Evolutionary conservation across 2,797 vertebrate genomes (phyloP).

Genomic region (Nasua narica): DNA sequence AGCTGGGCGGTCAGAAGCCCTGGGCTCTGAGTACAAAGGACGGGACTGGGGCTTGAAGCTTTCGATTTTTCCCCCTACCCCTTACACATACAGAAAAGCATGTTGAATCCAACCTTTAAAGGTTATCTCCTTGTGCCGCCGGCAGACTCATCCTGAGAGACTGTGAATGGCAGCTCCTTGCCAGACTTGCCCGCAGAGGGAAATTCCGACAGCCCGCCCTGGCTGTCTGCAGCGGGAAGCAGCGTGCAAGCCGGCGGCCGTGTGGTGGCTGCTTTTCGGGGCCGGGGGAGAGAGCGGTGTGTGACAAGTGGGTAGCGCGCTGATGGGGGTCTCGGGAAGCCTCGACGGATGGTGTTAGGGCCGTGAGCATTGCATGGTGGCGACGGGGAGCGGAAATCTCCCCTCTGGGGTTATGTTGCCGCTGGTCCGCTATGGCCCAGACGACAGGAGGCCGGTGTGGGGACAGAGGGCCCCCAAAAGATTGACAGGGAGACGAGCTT

Average conservation of each 20-base stretch:
- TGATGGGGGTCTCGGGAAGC: not conserved
- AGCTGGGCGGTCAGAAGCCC: not conserved
- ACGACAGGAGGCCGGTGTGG: not conserved
- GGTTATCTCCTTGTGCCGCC: conserved; percentile 24
- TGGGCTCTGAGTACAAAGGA: not conserved
- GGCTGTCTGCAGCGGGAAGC: not conserved
- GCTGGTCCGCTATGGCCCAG: not conserved
- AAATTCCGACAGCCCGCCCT: conserved; percentile 34
- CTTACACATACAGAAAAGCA: not conserved
- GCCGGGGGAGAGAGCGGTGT: not conserved
- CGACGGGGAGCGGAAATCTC: not conserved
- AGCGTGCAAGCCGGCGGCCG: not conserved
- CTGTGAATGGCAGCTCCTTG: conserved; percentile 25
- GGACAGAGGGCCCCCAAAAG: not conserved
- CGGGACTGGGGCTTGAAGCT: not conserved
- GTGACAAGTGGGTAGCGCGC: not conserved
- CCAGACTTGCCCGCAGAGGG: not conserved
- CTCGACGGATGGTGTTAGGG: accelerated
- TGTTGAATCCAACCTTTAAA: conserved; percentile 49
- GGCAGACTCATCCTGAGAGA: conserved; percentile 11
- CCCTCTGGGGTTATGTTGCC: not conserved
- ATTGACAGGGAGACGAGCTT: not conserved
- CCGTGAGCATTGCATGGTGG: accelerated
- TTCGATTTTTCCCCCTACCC: not conserved
- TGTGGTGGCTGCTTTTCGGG: not conserved